Evolutionary conservation across 2,113 vertebrate species (phyloP).

Genomic region (Megaleporinus macrocephalus): DNA sequence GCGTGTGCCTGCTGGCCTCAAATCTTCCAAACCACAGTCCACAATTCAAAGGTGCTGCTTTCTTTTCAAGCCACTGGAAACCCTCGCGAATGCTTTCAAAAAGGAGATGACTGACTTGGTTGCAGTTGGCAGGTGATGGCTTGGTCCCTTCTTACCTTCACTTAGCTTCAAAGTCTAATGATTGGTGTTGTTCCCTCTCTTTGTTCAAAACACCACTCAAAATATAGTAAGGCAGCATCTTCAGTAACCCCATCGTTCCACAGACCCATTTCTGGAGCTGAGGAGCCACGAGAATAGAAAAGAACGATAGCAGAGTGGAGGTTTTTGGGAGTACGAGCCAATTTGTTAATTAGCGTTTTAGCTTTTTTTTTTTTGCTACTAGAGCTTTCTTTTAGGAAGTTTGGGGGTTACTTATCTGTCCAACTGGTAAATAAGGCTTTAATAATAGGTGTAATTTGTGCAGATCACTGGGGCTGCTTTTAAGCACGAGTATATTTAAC

Average conservation of each 20-base stretch:
- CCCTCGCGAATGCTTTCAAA: slow-evolving; percentile 5
- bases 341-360: background rate
- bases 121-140: background rate
- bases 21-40: slow-evolving; percentile 44
- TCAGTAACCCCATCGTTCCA: background rate
- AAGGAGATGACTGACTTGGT: background rate
- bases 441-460: no score
- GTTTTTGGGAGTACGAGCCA: background rate
- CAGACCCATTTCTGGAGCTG: background rate
- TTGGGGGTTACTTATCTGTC: background rate
- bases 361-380: background rate
- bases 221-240: background rate
- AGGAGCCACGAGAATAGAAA: background rate
- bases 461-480: no score
- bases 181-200: background rate
- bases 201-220: background rate
- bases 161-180: slow-evolving; percentile 10
- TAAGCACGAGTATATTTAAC: no score
- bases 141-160: background rate
- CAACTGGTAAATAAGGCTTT: background rate
- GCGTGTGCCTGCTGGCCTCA: slow-evolving; percentile 27
- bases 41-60: slow-evolving; percentile 21
- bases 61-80: background rate
- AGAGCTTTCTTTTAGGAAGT: background rate
- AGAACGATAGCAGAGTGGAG: background rate